phyloP scores from a whole-genome alignment of 2,797 vertebrate species.

The Onychomys leucogaster region DNA sequence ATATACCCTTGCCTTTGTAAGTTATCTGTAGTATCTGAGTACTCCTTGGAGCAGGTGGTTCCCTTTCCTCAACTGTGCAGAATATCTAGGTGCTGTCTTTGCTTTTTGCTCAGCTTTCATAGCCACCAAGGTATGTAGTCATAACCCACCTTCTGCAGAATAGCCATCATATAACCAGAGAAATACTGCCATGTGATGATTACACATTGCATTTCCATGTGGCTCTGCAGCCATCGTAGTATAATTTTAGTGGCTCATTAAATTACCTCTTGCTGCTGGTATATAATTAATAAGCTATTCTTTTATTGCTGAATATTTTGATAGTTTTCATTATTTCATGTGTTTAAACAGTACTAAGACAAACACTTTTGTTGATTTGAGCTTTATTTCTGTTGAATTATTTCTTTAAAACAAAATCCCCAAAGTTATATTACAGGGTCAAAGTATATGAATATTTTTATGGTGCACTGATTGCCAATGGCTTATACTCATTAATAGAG shows the following conservation, averaged over 20 bases:
- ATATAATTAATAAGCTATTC: conserved; percentile 68
- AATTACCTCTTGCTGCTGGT: conserved; percentile 49
- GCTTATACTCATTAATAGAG: conserved; percentile 8
- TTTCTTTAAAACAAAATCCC: conserved; percentile 57
- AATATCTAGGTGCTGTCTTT: background rate
- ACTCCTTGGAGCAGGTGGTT: background rate
- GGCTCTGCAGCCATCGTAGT: conserved; percentile 4
- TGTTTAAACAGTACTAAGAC: conserved; percentile 23
- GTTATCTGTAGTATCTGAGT: background rate
- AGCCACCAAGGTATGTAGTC: background rate
- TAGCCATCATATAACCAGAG: background rate
- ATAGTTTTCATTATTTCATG: background rate
- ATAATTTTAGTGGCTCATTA: conserved; percentile 63
- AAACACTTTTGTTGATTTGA: conserved; percentile 57
- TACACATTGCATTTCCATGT: conserved; percentile 1
- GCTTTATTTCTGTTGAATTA: conserved; percentile 46
- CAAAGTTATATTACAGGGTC: conserved; percentile 17
- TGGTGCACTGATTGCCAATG: conserved; percentile 29
- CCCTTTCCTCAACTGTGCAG: background rate
- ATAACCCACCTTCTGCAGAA: background rate
- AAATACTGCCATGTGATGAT: background rate
- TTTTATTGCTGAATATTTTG: conserved; percentile 58
- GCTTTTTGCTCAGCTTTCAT: background rate
- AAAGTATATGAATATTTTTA: conserved; percentile 62
- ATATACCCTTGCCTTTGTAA: background rate